A percentile compares a stretch with the other conserved stretches of the same genome.
These are phyloP conservation scores for Anastatus disparis DNA, from an alignment of 1,140 invertebrate genomes.

Conservation along the genomic window DNA sequence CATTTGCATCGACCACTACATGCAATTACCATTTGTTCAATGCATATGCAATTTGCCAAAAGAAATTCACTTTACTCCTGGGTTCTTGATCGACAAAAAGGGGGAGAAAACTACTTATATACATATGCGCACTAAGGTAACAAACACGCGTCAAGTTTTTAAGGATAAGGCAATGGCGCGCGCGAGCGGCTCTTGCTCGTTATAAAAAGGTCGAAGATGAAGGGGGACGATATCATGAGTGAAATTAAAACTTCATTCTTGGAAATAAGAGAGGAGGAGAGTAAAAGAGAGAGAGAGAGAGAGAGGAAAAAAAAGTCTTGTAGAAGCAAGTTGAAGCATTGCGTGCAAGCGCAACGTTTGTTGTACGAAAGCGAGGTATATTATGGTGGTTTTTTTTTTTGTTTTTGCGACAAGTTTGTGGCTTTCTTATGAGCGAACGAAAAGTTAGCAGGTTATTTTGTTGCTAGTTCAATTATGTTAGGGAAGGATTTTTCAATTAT, in stretches of 20 bases:
- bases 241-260: slow-evolving; percentile 41
- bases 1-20: too few species aligned
- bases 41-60: not conserved
- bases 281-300: not conserved
- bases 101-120: too few species aligned
- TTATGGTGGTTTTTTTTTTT: too few species aligned
- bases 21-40: not conserved
- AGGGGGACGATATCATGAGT: slow-evolving; percentile 23
- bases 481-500: too few species aligned
- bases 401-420: too few species aligned
- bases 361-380: not conserved
- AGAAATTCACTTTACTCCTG: not conserved
- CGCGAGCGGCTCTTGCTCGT: not conserved
- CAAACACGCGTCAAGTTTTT: too few species aligned
- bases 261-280: slow-evolving; percentile 15
- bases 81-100: too few species aligned
- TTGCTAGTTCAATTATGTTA: too few species aligned
- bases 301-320: not conserved
- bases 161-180: not conserved
- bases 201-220: slow-evolving; percentile 23
- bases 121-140: not conserved
- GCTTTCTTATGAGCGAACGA: too few species aligned
- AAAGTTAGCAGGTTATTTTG: too few species aligned
- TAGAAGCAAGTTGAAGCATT: too few species aligned
- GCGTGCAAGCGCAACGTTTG: not conserved